Evolutionary conservation across 2,797 vertebrate species (phyloP).

Genomic region (Anas bahamensis): DNA sequence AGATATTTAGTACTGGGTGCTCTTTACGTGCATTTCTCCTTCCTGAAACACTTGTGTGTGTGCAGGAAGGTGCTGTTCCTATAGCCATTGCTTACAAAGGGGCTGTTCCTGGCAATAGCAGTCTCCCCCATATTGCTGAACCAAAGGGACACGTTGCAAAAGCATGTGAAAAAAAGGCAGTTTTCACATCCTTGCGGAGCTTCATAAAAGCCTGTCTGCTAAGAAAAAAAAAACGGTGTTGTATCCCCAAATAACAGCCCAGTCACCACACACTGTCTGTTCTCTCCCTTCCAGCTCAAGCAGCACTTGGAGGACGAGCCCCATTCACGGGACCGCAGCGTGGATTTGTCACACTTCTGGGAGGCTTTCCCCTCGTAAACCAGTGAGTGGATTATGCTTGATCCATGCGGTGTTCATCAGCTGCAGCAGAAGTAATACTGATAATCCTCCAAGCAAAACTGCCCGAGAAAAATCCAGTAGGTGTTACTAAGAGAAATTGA

Average conservation of each 20-base stretch:
- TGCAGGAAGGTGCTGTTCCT: neutral
- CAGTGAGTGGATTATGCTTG: conserved; percentile 4
- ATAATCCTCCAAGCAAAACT: conserved; percentile 21
- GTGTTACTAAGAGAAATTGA: neutral
- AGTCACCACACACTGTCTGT: neutral
- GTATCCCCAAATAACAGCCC: neutral
- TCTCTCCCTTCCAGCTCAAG: neutral
- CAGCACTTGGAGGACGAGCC: neutral
- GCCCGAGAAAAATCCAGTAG: neutral
- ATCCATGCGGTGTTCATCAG: conserved; percentile 35
- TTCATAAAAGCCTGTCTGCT: neutral
- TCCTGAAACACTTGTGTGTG: neutral
- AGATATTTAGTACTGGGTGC: neutral
- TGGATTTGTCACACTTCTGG: conserved; percentile 22
- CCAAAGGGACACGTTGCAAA: neutral
- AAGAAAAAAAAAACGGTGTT: neutral
- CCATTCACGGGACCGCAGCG: rapidly evolving
- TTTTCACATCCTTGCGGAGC: neutral
- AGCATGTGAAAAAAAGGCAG: neutral
- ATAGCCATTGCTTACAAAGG: neutral
- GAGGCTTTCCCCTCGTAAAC: neutral
- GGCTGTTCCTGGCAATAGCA: neutral
- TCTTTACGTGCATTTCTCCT: neutral
- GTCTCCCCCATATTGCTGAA: neutral
- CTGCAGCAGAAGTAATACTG: neutral